Evolutionary conservation across 2,888 invertebrate species (phyloP), one percentile per base, ranked within the genome.

Genomic region (Tribolium freemani): DNA sequence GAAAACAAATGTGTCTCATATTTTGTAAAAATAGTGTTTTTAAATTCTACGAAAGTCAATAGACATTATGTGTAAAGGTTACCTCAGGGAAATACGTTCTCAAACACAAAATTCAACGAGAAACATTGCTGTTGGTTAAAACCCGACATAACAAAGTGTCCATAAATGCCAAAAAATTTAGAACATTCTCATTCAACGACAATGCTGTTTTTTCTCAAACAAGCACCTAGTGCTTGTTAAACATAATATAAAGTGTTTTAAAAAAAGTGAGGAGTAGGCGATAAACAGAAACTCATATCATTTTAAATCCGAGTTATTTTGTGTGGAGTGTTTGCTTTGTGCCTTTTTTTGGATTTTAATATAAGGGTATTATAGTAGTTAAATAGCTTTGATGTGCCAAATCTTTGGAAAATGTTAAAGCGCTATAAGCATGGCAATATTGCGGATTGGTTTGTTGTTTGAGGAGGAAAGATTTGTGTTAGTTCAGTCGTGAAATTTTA

Each of bases 331-430:
- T 58, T 58, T 58, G 44, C 57, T 58, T 58, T 58, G 16, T 16
- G 13, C 20, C 38, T n/a, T 26, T 58, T n/a, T 58, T 20, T 16
- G 9, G 16, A 45, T 58, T 58, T 58, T 58, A 58, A 58, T 58
- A 58, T 58, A 58, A 44, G n/a, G 44, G 57, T 58, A 13, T 58
- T 44, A 58, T 58, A 58, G 44, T 58, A 58, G 57, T 45, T 44
- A 45, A 58, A 45, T 58, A 44, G 13, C 13, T 58, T 58, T 58
- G 57, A 58, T 58, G 57, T 58, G 57, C 38, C 16, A 45, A 21
- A 45, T 58, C 20, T 20, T 10, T 58, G 44, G 9, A 13, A 58
- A 58, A 20, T 38, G 8, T 38, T 38, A 5, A 9, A 38, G 8
- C 38, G 38, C n/a, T 38, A 3, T 38, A 44, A 44, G 20, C 16